Evolutionary conservation across 2,113 vertebrate species (phyloP).

Genomic region (Protobothrops flavoviridis): DNA sequence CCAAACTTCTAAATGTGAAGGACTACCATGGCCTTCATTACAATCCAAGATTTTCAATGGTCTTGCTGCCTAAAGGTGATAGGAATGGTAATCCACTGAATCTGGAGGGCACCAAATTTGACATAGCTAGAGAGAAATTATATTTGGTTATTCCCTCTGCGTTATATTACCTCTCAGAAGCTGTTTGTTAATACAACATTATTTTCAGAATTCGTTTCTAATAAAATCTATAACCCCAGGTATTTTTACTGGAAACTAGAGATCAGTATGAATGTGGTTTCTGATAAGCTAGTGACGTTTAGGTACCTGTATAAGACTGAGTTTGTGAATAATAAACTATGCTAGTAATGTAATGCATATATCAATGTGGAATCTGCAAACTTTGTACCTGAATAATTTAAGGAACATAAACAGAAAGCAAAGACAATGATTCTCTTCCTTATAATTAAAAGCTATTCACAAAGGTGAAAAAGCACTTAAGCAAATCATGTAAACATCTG

Average conservation of each 20-base stretch:
- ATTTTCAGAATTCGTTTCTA: neutral
- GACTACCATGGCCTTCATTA: neutral
- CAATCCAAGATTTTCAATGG: neutral
- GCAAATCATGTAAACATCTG: neutral
- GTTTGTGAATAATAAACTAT: neutral
- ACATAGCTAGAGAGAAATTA: no score
- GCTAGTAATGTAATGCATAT: neutral
- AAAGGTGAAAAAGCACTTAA: neutral
- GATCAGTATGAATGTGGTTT: neutral
- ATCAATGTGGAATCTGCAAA: neutral
- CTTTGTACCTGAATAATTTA: neutral
- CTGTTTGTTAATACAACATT: neutral
- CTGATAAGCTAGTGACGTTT: neutral
- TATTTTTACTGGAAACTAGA: neutral
- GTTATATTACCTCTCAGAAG: neutral
- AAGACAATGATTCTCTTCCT: neutral
- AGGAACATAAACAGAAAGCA: neutral
- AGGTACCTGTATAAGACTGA: neutral
- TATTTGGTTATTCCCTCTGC: neutral
- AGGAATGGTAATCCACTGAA: neutral
- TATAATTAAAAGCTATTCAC: neutral
- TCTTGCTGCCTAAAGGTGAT: neutral
- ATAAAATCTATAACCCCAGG: neutral
- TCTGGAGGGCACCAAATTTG: neutral
- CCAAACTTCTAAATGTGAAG: neutral